A percentile compares a stretch with the other conserved stretches of the same genome.
Conservation (phyloP, 1,140 invertebrate species). For the Aphaenogaster rudis region DNA sequence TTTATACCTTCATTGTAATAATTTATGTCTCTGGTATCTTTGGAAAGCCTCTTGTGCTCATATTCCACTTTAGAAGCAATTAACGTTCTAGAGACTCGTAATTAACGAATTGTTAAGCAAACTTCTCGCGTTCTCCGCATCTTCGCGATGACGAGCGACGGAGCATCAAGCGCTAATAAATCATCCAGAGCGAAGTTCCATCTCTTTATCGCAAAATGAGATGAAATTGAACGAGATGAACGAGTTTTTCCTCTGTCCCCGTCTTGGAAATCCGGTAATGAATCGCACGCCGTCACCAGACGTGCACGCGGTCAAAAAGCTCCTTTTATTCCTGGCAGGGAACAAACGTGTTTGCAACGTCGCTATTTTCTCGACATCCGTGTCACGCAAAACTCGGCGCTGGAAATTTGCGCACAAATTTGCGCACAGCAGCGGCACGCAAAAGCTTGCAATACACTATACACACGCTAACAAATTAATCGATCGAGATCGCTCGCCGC, state of each 20-base stretch:
- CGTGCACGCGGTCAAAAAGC: not conserved
- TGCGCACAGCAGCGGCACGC: not conserved
- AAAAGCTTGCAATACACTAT: not conserved
- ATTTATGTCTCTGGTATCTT: not conserved
- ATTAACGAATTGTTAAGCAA: constrained; percentile 33
- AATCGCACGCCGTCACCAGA: constrained; percentile 15
- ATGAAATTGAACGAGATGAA: constrained; percentile 1
- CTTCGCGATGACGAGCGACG: not conserved
- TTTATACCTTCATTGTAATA: not conserved
- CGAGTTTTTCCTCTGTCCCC: not conserved
- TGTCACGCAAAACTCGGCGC: not conserved
- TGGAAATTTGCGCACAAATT: constrained; percentile 11
- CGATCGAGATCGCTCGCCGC: not conserved
- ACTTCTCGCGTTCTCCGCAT: not conserved
- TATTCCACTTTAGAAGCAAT: constrained; percentile 14
- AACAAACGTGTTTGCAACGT: not conserved
- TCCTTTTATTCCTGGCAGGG: not conserved
- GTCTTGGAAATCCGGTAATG: constrained; percentile 29
- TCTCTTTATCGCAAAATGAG: constrained; percentile 24
- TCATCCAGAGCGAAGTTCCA: not conserved
- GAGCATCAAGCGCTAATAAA: constrained; percentile 7
- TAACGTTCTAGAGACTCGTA: not conserved
- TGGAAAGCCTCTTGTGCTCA: not conserved
- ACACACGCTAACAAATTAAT: not conserved
- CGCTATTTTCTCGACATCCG: constrained; percentile 13